These are phyloP conservation scores for Anarrhichthys ocellatus DNA, from an alignment of 2,113 vertebrate genomes.

Conservation along the genomic window DNA sequence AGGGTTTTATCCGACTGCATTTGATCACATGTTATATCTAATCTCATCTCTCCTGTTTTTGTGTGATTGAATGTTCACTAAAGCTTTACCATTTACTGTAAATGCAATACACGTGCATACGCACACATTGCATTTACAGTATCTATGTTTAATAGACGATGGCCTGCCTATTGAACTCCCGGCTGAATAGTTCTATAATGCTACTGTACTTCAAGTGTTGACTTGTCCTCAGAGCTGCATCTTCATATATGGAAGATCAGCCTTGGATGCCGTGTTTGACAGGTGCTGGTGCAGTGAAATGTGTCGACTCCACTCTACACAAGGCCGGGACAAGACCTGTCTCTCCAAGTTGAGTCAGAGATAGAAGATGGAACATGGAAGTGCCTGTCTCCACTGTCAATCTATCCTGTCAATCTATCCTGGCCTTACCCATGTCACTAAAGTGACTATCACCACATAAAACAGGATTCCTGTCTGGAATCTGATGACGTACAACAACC, in stretches of 20 bases:
- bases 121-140: not conserved
- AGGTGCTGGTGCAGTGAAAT: constrained; percentile 57
- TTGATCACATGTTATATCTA: constrained; percentile 11
- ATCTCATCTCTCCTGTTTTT: not conserved
- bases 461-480: constrained; percentile 13
- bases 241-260: constrained; percentile 11
- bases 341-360: constrained; percentile 49
- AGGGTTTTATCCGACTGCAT: constrained; percentile 19
- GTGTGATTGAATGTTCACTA: not conserved
- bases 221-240: constrained; percentile 30
- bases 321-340: constrained; percentile 57
- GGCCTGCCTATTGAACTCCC: not conserved
- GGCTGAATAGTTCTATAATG: not conserved
- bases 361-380: constrained; percentile 63
- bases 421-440: constrained; percentile 21
- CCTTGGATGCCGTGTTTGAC: constrained; percentile 59
- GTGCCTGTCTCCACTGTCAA: constrained; percentile 64
- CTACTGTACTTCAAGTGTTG: constrained; percentile 19
- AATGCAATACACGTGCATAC: not conserved
- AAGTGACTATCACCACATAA: constrained; percentile 51
- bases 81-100: not conserved
- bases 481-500: constrained; percentile 37
- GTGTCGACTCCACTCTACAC: constrained; percentile 53
- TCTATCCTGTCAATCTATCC: constrained; percentile 55
- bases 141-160: not conserved